phyloP scores from a whole-genome alignment of 2,797 vertebrate species.

The Fundulus diaphanus region DNA sequence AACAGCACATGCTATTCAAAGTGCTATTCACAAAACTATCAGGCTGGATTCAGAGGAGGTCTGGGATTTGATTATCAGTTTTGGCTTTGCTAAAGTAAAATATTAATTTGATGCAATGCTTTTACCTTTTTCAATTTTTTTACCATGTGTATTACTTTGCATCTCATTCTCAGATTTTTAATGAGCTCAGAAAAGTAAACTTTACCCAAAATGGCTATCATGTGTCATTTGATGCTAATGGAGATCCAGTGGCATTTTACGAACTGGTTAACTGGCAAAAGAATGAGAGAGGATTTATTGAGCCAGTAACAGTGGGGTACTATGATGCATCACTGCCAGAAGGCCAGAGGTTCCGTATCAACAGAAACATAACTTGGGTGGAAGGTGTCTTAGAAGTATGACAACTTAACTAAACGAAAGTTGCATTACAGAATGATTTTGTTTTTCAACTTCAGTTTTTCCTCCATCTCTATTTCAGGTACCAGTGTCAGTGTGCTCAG shows the following conservation, averaged over 20 bases:
- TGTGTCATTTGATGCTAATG: slow-evolving; percentile 67
- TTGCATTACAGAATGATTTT: background rate
- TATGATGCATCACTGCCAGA: slow-evolving; percentile 17
- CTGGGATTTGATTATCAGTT: background rate
- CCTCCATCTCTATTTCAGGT: slow-evolving; percentile 48
- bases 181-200: slow-evolving; percentile 65
- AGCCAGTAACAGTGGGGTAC: slow-evolving; percentile 1
- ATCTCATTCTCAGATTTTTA: slow-evolving; percentile 56
- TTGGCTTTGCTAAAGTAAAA: background rate
- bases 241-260: slow-evolving; percentile 68
- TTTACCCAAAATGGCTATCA: slow-evolving; percentile 73
- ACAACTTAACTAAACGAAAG: background rate
- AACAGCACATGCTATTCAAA: background rate
- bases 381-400: background rate
- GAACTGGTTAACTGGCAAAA: slow-evolving; percentile 80
- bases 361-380: slow-evolving; percentile 3
- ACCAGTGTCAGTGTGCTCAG: slow-evolving; percentile 73
- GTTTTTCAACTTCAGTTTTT: background rate
- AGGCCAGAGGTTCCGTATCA: slow-evolving; percentile 1
- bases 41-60: slow-evolving; percentile 61
- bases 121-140: rapidly evolving
- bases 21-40: slow-evolving; percentile 20
- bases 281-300: slow-evolving; percentile 2
- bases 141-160: background rate
- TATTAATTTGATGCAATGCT: background rate